Evolutionary conservation across 2,113 vertebrate species (phyloP).

Genomic region (Proteles cristata): DNA sequence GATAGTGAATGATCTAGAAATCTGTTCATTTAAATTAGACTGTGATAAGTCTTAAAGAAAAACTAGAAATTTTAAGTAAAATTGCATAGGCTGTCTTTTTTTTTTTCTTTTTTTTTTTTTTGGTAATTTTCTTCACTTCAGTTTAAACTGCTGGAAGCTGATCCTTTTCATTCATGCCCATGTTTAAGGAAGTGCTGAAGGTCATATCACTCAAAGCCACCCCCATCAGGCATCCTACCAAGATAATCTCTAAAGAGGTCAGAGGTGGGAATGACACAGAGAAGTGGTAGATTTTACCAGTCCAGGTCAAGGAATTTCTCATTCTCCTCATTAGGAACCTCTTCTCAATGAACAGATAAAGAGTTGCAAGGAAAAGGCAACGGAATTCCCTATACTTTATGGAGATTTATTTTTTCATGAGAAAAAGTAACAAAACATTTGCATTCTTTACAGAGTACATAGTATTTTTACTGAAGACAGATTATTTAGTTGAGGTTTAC

Average conservation of each 20-base stretch:
- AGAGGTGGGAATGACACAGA: not conserved
- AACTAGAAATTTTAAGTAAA: not conserved
- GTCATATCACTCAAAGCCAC: conserved; percentile 44
- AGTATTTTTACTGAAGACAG: not conserved
- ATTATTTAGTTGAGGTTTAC: not conserved
- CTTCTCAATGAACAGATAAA: conserved; percentile 5
- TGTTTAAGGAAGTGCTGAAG: conserved; percentile 18
- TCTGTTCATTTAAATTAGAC: not conserved
- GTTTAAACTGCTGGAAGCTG: conserved; percentile 26
- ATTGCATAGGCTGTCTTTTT: not conserved
- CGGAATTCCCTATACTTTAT: not conserved
- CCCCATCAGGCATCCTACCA: not conserved
- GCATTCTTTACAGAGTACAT: not conserved
- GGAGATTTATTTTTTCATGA: conserved; percentile 19
- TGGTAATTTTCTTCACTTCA: not conserved
- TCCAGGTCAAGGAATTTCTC: conserved; percentile 8
- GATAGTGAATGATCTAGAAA: not conserved
- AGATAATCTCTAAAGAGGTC: not conserved
- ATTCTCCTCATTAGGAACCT: not conserved
- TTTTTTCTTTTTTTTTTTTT: not conserved
- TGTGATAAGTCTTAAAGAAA: not conserved
- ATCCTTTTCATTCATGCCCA: conserved; percentile 37
- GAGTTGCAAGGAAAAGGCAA: not conserved
- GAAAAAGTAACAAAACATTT: not conserved
- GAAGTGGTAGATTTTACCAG: not conserved